Conservation (phyloP, 2,113 vertebrate species). For the Notiomystis cincta region DNA sequence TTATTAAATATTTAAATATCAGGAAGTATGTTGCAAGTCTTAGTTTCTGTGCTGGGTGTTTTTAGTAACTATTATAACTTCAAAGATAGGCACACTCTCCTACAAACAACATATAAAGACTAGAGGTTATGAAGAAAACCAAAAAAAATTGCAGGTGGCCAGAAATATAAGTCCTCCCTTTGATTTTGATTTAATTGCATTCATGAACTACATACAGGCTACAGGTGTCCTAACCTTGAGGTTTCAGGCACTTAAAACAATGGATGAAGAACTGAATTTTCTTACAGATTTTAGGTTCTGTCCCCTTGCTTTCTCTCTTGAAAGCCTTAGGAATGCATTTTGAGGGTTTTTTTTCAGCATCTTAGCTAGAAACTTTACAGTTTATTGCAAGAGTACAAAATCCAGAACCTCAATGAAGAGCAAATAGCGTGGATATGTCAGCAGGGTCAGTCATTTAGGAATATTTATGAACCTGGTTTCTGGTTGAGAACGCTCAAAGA, state of each 20-base stretch:
- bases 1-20: not conserved
- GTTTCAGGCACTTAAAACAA: not conserved
- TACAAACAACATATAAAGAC: not conserved
- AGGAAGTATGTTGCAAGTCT: not conserved
- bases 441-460: not conserved
- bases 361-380: not conserved
- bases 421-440: accelerated
- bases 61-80: not conserved
- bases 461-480: not conserved
- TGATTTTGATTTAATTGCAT: not conserved
- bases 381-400: not conserved
- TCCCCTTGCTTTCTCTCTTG: not conserved
- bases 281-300: not conserved
- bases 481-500: not conserved
- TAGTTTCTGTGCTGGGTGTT: not conserved
- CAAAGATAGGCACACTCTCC: accelerated
- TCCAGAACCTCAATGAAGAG: not conserved
- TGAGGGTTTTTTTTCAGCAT: not conserved
- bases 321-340: not conserved
- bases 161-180: accelerated
- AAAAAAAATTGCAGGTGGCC: no score
- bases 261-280: not conserved
- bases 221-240: not conserved
- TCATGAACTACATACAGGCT: not conserved
- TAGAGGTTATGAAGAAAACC: not conserved